phyloP scores from a whole-genome alignment of 2,888 invertebrate species.

The Pyrrhosoma nymphula region DNA sequence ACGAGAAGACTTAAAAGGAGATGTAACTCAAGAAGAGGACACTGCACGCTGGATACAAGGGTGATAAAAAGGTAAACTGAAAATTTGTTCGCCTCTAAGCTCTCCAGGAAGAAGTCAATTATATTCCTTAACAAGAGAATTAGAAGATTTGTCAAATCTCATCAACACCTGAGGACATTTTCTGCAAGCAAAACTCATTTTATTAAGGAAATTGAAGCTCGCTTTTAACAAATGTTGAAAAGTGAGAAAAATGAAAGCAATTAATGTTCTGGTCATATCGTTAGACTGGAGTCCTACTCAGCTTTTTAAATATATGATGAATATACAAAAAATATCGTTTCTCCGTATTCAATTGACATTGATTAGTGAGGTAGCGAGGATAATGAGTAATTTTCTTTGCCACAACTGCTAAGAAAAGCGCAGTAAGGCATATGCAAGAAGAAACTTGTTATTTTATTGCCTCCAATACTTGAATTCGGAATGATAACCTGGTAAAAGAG shows the following conservation, averaged over 20 bases:
- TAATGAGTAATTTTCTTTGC: background rate
- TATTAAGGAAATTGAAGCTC: background rate
- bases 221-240: background rate
- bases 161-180: background rate
- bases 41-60: background rate
- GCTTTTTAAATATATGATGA: background rate
- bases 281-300: too few relatives aligned
- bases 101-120: background rate
- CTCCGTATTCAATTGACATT: background rate
- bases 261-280: background rate
- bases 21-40: background rate
- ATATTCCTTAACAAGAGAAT: background rate
- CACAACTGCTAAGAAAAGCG: too few relatives aligned
- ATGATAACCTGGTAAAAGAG: too few relatives aligned
- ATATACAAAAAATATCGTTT: background rate
- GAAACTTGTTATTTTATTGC: too few relatives aligned
- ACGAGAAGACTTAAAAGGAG: slow-evolving; percentile 15
- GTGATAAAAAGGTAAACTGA: background rate
- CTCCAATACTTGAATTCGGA: too few relatives aligned
- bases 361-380: background rate
- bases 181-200: background rate
- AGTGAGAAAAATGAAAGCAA: background rate
- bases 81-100: background rate
- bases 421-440: too few relatives aligned
- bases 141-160: background rate